Conservation (phyloP, 2,888 invertebrate species). For the Clanis bilineata region DNA sequence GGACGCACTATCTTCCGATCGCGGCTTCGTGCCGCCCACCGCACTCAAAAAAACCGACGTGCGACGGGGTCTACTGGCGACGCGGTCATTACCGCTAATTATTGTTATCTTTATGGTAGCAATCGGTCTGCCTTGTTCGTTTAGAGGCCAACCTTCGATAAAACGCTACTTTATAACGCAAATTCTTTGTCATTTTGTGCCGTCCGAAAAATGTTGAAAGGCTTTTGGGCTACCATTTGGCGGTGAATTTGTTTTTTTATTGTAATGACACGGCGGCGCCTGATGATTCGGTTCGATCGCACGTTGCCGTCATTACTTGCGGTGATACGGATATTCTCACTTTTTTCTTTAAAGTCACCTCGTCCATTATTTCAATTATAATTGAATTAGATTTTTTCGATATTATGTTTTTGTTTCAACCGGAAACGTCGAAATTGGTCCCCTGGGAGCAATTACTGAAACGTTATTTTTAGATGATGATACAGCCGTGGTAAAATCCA, state of each 20-base stretch:
- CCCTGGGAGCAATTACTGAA: not conserved
- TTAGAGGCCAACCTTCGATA: constrained; percentile 58
- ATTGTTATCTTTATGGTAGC: constrained; percentile 80
- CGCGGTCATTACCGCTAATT: constrained; percentile 77
- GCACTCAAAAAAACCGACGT: constrained; percentile 60
- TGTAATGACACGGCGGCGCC: constrained; percentile 67
- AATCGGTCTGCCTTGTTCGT: constrained; percentile 68
- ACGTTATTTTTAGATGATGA: constrained; percentile 10
- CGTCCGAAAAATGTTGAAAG: constrained; percentile 47
- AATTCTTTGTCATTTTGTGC: constrained; percentile 66
- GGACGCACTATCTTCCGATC: constrained; percentile 78
- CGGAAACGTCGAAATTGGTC: constrained; percentile 37
- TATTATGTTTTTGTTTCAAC: constrained; percentile 38
- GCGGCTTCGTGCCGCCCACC: constrained; percentile 66
- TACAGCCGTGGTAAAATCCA: not conserved
- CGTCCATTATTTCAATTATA: constrained; percentile 47
- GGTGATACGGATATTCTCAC: constrained; percentile 69
- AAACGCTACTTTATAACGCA: constrained; percentile 64
- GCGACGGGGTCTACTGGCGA: constrained; percentile 56
- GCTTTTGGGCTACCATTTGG: constrained; percentile 42
- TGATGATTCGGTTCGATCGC: constrained; percentile 49
- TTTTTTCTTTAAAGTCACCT: constrained; percentile 53
- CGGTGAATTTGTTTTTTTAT: constrained; percentile 45
- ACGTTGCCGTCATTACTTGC: constrained; percentile 72
- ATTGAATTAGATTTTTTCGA: constrained; percentile 49